Evolutionary conservation across 2,113 vertebrate genomes (phyloP).

Genomic region (Uria aalge): DNA sequence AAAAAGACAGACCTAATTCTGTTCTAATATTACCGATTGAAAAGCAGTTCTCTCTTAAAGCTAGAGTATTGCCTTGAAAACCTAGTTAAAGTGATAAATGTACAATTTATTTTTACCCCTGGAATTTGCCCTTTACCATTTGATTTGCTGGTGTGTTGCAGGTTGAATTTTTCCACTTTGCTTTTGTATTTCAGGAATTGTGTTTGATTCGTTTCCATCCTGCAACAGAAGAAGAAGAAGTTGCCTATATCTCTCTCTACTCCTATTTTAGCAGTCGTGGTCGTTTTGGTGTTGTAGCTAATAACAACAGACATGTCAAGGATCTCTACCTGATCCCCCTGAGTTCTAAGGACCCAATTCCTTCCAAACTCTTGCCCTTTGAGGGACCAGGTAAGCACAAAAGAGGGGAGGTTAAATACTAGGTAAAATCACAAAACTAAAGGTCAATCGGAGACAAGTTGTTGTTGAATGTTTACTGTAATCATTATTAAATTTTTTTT

Average conservation of each 20-base stretch:
- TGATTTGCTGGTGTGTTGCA: neutral
- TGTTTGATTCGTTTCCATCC: slow-evolving; percentile 96
- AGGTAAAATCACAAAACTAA: neutral
- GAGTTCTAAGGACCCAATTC: slow-evolving; percentile 88
- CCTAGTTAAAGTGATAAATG: neutral
- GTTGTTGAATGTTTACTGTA: neutral
- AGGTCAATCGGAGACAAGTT: neutral
- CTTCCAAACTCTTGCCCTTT: slow-evolving; percentile 91
- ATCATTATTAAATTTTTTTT: neutral
- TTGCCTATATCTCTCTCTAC: slow-evolving; percentile 96
- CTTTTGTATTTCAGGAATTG: slow-evolving; percentile 82
- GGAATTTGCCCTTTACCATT: neutral
- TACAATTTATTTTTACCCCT: neutral
- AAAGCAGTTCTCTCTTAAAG: neutral
- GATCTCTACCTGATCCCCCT: slow-evolving; percentile 97
- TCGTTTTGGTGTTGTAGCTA: slow-evolving; percentile 95
- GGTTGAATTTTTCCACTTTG: slow-evolving; percentile 37
- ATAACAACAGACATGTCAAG: slow-evolving; percentile 90
- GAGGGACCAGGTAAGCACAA: slow-evolving; percentile 93
- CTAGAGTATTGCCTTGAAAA: neutral
- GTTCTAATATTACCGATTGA: neutral
- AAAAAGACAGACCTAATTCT: neutral
- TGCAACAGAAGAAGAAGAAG: slow-evolving; percentile 94
- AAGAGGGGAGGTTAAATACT: slow-evolving; percentile 43
- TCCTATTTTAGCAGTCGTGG: slow-evolving; percentile 98